Percentiles rank a stretch among this genome's conserved stretches.
Evolutionary conservation across 1,140 invertebrate species (phyloP).

Genomic region (Habropoda laboriosa): DNA sequence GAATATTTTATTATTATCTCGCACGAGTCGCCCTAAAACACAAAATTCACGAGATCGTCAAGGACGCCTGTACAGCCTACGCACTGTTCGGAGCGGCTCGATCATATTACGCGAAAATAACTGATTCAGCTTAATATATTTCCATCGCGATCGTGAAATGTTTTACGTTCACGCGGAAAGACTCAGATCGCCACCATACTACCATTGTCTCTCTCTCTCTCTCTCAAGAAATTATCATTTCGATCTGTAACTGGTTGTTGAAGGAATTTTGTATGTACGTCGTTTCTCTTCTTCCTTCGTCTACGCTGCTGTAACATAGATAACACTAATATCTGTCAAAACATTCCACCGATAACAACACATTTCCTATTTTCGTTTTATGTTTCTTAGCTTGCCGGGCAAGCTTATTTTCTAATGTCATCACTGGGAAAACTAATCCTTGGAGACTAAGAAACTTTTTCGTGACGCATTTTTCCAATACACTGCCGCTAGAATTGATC

Average conservation of each 20-base stretch:
- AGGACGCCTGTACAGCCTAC: constrained; percentile 31
- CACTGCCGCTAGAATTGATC: background rate
- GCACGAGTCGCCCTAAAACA: background rate
- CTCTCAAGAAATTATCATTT: too few relatives aligned
- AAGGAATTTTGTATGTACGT: background rate
- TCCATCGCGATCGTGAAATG: background rate
- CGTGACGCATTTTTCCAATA: background rate
- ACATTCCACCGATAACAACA: background rate
- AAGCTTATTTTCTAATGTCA: background rate
- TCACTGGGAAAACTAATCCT: background rate
- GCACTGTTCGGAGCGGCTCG: constrained; percentile 21
- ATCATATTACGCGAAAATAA: constrained; percentile 47
- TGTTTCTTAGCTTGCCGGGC: too few relatives aligned
- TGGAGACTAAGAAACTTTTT: background rate
- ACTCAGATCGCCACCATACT: background rate
- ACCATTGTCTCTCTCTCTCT: background rate
- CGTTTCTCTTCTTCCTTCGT: background rate
- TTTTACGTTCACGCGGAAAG: background rate
- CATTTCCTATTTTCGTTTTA: background rate
- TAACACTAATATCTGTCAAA: background rate
- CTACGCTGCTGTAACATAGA: background rate
- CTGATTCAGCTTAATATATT: constrained; percentile 39
- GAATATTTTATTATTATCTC: background rate
- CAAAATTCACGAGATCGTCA: constrained; percentile 18
- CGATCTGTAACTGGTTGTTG: background rate